A percentile compares a stretch with the other conserved stretches of the same genome.
phyloP scores from a whole-genome alignment of 2,113 vertebrate species.

The Eretmochelys imbricata region DNA sequence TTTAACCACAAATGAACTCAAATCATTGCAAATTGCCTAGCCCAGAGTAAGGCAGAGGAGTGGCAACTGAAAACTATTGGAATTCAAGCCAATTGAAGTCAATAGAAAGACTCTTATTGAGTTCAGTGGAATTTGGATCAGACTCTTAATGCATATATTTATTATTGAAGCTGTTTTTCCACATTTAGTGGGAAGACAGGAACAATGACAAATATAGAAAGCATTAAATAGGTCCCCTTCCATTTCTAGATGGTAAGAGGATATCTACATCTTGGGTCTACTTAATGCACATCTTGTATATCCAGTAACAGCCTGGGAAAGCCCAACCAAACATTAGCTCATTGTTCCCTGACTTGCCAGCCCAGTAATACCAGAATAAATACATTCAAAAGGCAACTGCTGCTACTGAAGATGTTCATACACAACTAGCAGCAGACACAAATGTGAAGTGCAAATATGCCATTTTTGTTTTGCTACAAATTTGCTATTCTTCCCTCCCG shows the following conservation, averaged over 20 bases:
- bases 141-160: background rate
- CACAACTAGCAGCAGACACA: constrained; percentile 7
- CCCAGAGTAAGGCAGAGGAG: rapidly evolving
- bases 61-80: background rate
- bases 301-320: constrained; percentile 43
- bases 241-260: constrained; percentile 40
- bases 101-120: background rate
- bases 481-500: background rate
- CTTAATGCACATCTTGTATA: constrained; percentile 25
- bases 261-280: constrained; percentile 24
- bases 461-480: constrained; percentile 10
- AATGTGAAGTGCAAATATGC: background rate
- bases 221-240: constrained; percentile 48
- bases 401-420: constrained; percentile 24
- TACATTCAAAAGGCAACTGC: constrained; percentile 33
- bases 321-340: constrained; percentile 38
- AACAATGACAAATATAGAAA: constrained; percentile 13
- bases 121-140: background rate
- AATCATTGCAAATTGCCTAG: background rate
- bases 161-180: constrained; percentile 16
- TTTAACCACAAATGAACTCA: background rate
- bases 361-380: constrained; percentile 51
- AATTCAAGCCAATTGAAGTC: background rate
- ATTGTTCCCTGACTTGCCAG: constrained; percentile 24
- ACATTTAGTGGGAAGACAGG: background rate